Percentiles rank a stretch among this genome's conserved stretches.
Conservation (phyloP, 1,140 invertebrate genomes). For the Belonocnema kinseyi region DNA sequence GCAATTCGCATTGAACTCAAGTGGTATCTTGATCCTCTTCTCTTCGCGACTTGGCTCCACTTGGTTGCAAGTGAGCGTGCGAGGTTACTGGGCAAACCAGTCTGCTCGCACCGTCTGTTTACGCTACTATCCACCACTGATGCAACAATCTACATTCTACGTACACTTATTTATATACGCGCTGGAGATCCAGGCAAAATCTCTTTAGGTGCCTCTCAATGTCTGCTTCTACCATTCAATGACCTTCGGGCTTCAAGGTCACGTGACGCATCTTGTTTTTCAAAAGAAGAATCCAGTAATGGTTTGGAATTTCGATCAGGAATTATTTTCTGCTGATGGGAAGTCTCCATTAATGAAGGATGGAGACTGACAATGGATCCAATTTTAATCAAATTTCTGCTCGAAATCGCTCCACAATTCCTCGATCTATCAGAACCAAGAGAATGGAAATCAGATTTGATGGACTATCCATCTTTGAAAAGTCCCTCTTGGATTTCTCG, state of each 20-base stretch:
- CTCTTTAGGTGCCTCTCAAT: slow-evolving; percentile 41
- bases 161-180: slow-evolving; percentile 15
- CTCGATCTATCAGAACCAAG: not conserved
- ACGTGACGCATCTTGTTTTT: slow-evolving; percentile 18
- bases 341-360: not conserved
- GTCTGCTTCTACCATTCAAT: slow-evolving; percentile 37
- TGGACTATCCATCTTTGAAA: slow-evolving; percentile 9
- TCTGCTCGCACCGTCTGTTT: slow-evolving; percentile 55
- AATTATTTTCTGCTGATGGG: no score
- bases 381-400: not conserved
- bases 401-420: not conserved
- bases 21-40: slow-evolving; percentile 55
- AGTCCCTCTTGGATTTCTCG: slow-evolving; percentile 46
- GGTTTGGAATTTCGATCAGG: no score
- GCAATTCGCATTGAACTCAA: slow-evolving; percentile 52
- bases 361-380: not conserved
- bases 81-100: slow-evolving; percentile 69
- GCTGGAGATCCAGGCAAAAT: slow-evolving; percentile 42
- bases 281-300: not conserved
- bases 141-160: slow-evolving; percentile 6
- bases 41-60: slow-evolving; percentile 43
- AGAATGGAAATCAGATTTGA: slow-evolving; percentile 1
- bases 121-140: slow-evolving; percentile 44
- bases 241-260: slow-evolving; percentile 50
- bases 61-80: slow-evolving; percentile 44